Conservation (phyloP, 2,797 vertebrate genomes). For the Ptychobarbus kaznakovi region DNA sequence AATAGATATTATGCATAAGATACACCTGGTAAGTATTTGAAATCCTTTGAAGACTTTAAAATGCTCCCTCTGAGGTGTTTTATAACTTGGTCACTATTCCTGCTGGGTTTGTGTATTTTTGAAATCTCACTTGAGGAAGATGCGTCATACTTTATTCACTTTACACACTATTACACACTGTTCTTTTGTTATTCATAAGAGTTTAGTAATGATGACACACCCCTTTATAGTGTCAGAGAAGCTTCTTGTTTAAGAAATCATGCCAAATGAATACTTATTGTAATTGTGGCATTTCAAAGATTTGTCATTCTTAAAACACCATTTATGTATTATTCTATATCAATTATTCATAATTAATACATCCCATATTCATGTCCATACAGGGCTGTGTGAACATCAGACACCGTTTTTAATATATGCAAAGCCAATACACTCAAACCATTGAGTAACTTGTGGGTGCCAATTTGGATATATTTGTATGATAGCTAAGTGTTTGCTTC, state of each 20-base stretch:
- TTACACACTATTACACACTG: background rate
- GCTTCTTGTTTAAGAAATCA: background rate
- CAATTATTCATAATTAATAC: background rate
- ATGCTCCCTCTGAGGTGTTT: background rate
- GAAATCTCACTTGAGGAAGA: background rate
- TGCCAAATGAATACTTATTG: background rate
- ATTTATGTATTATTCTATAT: background rate
- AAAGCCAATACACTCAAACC: background rate
- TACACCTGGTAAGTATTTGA: background rate
- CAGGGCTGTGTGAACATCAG: background rate
- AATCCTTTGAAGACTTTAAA: background rate
- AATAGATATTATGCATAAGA: background rate
- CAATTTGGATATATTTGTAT: slow-evolving; percentile 1
- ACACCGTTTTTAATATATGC: slow-evolving; percentile 3
- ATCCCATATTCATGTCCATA: background rate
- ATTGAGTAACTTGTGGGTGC: background rate
- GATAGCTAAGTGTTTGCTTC: background rate
- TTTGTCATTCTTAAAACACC: background rate
- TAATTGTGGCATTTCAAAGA: background rate
- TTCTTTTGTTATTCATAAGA: background rate
- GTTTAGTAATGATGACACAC: background rate
- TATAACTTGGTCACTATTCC: background rate
- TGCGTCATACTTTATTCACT: background rate
- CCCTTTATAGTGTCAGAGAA: background rate
- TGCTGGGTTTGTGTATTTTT: background rate